These are phyloP conservation scores for Leptinotarsa texana DNA, from an alignment of 1,140 invertebrate genomes.

Conservation along the genomic window DNA sequence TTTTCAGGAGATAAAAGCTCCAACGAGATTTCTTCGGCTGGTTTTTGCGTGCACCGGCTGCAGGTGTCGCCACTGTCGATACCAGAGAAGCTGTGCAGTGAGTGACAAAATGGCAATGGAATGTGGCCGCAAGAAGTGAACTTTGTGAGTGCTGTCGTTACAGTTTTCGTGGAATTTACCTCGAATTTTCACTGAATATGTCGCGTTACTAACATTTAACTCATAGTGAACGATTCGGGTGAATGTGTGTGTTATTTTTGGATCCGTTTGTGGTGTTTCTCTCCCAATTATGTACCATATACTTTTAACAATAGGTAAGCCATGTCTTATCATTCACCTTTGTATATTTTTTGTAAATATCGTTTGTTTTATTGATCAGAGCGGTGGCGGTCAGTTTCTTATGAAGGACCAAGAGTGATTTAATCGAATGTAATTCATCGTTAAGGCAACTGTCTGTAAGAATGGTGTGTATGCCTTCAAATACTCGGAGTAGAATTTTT, in stretches of 20 bases:
- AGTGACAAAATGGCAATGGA: constrained; percentile 54
- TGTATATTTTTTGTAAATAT: constrained; percentile 47
- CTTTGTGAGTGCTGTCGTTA: constrained; percentile 38
- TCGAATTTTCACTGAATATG: constrained; percentile 32
- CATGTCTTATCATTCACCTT: constrained; percentile 52
- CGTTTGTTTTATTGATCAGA: constrained; percentile 45
- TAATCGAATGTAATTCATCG: neutral
- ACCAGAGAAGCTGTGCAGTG: constrained; percentile 42
- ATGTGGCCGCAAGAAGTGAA: constrained; percentile 47
- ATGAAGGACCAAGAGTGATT: neutral
- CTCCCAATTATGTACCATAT: constrained; percentile 43
- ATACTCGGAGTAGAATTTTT: neutral
- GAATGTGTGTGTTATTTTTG: constrained; percentile 37
- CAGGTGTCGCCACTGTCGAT: constrained; percentile 29
- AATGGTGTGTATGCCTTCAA: neutral
- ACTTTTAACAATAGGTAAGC: constrained; percentile 54
- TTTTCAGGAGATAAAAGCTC: constrained; percentile 15
- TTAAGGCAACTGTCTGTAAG: neutral
- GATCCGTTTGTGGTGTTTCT: constrained; percentile 33
- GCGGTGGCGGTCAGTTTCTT: neutral
- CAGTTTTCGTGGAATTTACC: constrained; percentile 24
- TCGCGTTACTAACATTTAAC: constrained; percentile 31
- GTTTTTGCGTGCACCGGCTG: constrained; percentile 20
- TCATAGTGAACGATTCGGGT: constrained; percentile 31
- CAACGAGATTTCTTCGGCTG: constrained; percentile 2